Percentiles rank a stretch among this genome's conserved stretches.
phyloP scores from a whole-genome alignment of 2,797 vertebrate genomes.

The Microctenopoma lineatum region DNA sequence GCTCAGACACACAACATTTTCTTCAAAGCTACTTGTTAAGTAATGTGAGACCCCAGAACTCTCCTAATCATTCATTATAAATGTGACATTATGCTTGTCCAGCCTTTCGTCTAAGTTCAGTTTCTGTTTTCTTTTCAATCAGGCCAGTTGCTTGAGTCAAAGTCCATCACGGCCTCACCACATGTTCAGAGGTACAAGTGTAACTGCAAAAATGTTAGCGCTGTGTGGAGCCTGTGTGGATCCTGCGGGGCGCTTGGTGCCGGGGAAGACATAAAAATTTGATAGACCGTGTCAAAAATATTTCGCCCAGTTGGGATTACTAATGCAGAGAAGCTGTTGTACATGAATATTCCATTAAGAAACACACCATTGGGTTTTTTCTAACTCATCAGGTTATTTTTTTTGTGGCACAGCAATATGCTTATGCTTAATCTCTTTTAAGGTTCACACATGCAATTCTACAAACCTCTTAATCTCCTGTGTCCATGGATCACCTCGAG shows the following conservation, averaged over 20 bases:
- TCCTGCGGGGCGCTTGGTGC: slow-evolving; percentile 17
- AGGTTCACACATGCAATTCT: slow-evolving; percentile 26
- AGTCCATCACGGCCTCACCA: slow-evolving; percentile 37
- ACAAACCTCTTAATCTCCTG: slow-evolving; percentile 51
- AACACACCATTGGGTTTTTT: slow-evolving; percentile 9
- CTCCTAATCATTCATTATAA: slow-evolving; percentile 58
- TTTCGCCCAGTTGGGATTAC: slow-evolving; percentile 23
- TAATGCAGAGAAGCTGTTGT: slow-evolving; percentile 36
- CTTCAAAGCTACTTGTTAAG: slow-evolving; percentile 16
- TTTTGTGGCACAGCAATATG: background rate
- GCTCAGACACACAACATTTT: slow-evolving; percentile 20
- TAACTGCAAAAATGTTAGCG: slow-evolving; percentile 4
- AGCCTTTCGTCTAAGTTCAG: slow-evolving; percentile 54
- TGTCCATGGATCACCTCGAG: slow-evolving; percentile 46
- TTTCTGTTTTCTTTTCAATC: slow-evolving; percentile 61
- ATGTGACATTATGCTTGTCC: slow-evolving; percentile 50
- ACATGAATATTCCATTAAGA: slow-evolving; percentile 57
- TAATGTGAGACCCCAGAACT: slow-evolving; percentile 51
- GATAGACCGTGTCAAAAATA: slow-evolving; percentile 43
- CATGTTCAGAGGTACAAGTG: slow-evolving; percentile 34
- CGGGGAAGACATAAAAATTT: slow-evolving; percentile 41
- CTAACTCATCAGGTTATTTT: slow-evolving; percentile 14
- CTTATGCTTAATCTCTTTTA: slow-evolving; percentile 17
- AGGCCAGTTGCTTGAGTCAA: slow-evolving; percentile 43
- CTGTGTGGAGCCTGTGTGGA: slow-evolving; percentile 29